phyloP scores from a whole-genome alignment of 92 coral and sea anemone genomes.

The Galaxea fascicularis region DNA sequence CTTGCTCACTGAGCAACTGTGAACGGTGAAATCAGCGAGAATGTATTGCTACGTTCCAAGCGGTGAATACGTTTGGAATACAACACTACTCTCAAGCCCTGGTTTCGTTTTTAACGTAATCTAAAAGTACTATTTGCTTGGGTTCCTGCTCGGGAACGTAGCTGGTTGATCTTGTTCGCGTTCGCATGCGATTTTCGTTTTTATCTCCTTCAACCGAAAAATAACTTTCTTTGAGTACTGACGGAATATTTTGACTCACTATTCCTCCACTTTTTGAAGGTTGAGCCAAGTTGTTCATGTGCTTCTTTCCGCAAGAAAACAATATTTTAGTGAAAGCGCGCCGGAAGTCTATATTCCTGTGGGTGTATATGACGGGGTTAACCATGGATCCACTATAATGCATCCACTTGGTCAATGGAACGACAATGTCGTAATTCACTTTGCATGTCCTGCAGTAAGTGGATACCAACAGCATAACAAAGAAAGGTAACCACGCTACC shows the following conservation, averaged over 20 bases:
- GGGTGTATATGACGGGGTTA: slow-evolving; percentile 91
- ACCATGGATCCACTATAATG: slow-evolving; percentile 95
- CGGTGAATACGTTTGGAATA: neutral
- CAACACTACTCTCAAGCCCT: slow-evolving; percentile 1
- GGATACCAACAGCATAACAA: slow-evolving; percentile 62
- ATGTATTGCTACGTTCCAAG: too few species aligned
- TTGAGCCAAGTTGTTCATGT: slow-evolving; percentile 20
- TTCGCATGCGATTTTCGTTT: slow-evolving; percentile 9
- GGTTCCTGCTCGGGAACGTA: slow-evolving; percentile 29
- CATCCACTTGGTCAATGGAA: slow-evolving; percentile 89
- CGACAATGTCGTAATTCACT: slow-evolving; percentile 52
- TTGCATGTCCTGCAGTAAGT: slow-evolving; percentile 58
- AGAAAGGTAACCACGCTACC: slow-evolving; percentile 89
- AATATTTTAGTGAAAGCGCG: slow-evolving; percentile 76
- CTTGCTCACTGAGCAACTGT: too few species aligned
- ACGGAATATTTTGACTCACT: slow-evolving; percentile 10
- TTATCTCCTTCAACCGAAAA: neutral
- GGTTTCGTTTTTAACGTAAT: slow-evolving; percentile 10
- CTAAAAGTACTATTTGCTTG: neutral
- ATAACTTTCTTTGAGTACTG: neutral
- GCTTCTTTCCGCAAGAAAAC: slow-evolving; percentile 49
- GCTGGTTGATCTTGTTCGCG: slow-evolving; percentile 24
- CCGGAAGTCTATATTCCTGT: slow-evolving; percentile 83
- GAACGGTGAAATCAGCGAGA: too few species aligned
- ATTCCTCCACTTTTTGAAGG: neutral